Percentiles rank a stretch among this genome's conserved stretches.
phyloP scores from a whole-genome alignment of 1,140 invertebrate species.

The Drosophila bipectinata region DNA sequence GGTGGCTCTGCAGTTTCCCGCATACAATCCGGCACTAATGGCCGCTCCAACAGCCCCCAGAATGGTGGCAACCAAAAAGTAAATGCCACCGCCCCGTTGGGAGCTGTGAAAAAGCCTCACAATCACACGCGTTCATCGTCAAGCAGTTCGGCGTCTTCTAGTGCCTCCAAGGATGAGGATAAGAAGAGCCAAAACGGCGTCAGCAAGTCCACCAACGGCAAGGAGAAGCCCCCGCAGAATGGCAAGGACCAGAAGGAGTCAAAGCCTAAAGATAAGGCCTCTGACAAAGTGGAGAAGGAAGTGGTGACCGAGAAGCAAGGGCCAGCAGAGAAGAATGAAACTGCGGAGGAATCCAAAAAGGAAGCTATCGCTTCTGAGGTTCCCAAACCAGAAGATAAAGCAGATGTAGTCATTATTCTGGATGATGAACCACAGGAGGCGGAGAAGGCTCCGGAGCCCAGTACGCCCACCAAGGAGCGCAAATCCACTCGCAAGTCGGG shows the following conservation, averaged over 20 bases:
- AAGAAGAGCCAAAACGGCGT: slow-evolving; percentile 66
- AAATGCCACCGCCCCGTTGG: slow-evolving; percentile 24
- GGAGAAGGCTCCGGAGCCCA: slow-evolving; percentile 6
- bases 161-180: slow-evolving; percentile 39
- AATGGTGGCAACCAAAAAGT: slow-evolving; percentile 45
- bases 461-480: slow-evolving; percentile 49
- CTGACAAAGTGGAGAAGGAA: slow-evolving; percentile 35
- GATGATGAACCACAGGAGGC: slow-evolving; percentile 6
- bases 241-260: slow-evolving; percentile 55
- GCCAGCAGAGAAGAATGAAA: slow-evolving; percentile 8
- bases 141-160: slow-evolving; percentile 5
- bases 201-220: slow-evolving; percentile 50
- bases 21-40: slow-evolving; percentile 51
- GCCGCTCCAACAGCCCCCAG: slow-evolving; percentile 60
- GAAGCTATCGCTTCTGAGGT: slow-evolving; percentile 4
- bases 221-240: slow-evolving; percentile 63
- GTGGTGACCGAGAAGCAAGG: slow-evolving; percentile 24
- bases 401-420: slow-evolving; percentile 15
- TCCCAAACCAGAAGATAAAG: slow-evolving; percentile 8
- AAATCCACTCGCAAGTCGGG: slow-evolving; percentile 52
- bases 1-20: slow-evolving; percentile 38
- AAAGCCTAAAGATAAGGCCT: slow-evolving; percentile 48
- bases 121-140: slow-evolving; percentile 17
- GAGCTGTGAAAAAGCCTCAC: slow-evolving; percentile 42
- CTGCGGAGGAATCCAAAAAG: slow-evolving; percentile 17